These are phyloP conservation scores for Cyanistes caeruleus DNA, from an alignment of 2,113 vertebrate genomes.

Conservation along the genomic window DNA sequence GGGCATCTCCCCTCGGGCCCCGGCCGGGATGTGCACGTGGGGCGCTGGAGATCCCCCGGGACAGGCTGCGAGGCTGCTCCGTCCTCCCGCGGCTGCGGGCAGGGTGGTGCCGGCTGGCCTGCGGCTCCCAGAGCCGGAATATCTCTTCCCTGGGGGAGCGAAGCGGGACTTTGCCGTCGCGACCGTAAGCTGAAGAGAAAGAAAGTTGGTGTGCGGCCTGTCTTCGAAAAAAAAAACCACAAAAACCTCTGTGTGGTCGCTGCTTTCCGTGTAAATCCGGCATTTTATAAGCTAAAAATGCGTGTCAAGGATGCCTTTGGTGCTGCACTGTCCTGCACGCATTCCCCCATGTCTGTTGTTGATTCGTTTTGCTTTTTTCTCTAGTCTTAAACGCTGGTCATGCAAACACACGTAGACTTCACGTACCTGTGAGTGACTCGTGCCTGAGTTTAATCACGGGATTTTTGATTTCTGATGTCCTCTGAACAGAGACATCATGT, in stretches of 20 bases:
- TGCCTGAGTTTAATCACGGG: background rate
- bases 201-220: background rate
- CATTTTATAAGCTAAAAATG: background rate
- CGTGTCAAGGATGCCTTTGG: background rate
- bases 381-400: background rate
- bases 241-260: background rate
- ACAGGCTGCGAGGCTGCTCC: background rate
- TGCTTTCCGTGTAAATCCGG: background rate
- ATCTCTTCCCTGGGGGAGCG: background rate
- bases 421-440: background rate
- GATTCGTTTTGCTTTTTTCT: background rate
- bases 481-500: background rate
- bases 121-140: background rate
- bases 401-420: accelerated
- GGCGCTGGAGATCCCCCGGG: background rate
- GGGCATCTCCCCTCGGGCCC: background rate
- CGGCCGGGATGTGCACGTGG: background rate
- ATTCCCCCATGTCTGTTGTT: accelerated
- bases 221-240: no score
- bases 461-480: background rate
- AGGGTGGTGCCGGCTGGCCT: background rate
- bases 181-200: background rate
- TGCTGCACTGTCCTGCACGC: accelerated
- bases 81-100: background rate
- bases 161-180: background rate